Conservation (phyloP, 2,113 vertebrate genomes). For the Hemichromis elongatus region DNA sequence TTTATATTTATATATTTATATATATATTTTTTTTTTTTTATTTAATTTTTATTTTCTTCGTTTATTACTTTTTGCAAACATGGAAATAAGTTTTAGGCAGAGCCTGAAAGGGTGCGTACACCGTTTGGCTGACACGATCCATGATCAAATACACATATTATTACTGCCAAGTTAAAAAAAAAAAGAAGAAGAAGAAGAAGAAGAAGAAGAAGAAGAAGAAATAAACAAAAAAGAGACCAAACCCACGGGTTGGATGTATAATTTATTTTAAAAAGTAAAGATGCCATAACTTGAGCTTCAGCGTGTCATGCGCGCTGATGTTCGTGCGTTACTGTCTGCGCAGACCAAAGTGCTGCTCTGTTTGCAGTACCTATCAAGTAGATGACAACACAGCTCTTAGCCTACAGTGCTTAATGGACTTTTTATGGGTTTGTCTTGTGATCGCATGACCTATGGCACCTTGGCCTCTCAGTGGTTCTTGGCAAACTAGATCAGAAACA, state of each 20-base stretch:
- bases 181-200: no score
- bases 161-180: background rate
- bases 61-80: background rate
- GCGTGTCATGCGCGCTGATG: background rate
- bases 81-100: background rate
- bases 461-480: conserved; percentile 78
- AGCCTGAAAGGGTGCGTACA: background rate
- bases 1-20: background rate
- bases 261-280: background rate
- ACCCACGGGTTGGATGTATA: background rate
- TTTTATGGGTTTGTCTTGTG: conserved; percentile 90
- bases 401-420: conserved; percentile 96
- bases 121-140: background rate
- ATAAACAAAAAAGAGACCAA: background rate
- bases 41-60: background rate
- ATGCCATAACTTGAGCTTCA: background rate
- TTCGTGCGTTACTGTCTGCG: background rate
- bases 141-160: background rate
- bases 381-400: conserved; percentile 93
- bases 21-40: background rate
- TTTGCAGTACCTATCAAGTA: conserved; percentile 93
- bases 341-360: conserved; percentile 89
- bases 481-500: conserved; percentile 82
- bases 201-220: background rate
- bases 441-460: conserved; percentile 87